These are phyloP conservation scores for Umimayanthus chanpuru DNA, from an alignment of 92 coral and sea anemone species.

Conservation along the genomic window DNA sequence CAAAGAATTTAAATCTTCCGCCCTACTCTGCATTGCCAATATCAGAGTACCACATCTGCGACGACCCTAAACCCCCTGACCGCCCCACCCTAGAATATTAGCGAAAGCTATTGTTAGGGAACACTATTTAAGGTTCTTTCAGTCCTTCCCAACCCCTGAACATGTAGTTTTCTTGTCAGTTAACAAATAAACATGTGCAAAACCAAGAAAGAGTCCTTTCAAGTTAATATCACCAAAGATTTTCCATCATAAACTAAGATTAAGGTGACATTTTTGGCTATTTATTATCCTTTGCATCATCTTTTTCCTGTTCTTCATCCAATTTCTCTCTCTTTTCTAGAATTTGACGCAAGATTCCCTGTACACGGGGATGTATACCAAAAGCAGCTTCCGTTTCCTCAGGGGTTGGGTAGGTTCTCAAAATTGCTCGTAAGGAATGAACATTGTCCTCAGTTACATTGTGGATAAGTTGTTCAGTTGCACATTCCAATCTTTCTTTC, in stretches of 20 bases:
- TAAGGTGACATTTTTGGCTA: background rate
- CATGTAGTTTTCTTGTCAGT: too few relatives aligned
- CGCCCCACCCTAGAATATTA: too few relatives aligned
- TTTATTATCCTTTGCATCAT: background rate
- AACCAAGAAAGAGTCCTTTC: too few relatives aligned
- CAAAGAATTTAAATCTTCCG: too few relatives aligned
- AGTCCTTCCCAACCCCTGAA: too few relatives aligned
- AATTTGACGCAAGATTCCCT: slow-evolving; percentile 60
- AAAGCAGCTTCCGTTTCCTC: slow-evolving; percentile 26
- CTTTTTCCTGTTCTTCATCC: background rate
- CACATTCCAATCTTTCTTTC: slow-evolving; percentile 61
- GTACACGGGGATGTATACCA: slow-evolving; percentile 63
- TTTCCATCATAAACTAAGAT: background rate
- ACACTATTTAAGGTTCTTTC: too few relatives aligned
- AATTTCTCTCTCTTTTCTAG: slow-evolving; percentile 46
- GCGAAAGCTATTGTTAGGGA: too few relatives aligned
- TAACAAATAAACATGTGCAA: too few relatives aligned
- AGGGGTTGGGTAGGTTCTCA: slow-evolving; percentile 62
- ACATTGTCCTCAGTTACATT: slow-evolving; percentile 70
- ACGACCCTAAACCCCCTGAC: too few relatives aligned
- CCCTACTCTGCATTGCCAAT: too few relatives aligned
- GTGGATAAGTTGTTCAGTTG: slow-evolving; percentile 61
- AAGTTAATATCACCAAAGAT: too few relatives aligned
- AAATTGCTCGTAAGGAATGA: slow-evolving; percentile 55
- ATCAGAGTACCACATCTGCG: too few relatives aligned